Conservation (phyloP, 2,888 invertebrate species). For the Trilocha varians region DNA sequence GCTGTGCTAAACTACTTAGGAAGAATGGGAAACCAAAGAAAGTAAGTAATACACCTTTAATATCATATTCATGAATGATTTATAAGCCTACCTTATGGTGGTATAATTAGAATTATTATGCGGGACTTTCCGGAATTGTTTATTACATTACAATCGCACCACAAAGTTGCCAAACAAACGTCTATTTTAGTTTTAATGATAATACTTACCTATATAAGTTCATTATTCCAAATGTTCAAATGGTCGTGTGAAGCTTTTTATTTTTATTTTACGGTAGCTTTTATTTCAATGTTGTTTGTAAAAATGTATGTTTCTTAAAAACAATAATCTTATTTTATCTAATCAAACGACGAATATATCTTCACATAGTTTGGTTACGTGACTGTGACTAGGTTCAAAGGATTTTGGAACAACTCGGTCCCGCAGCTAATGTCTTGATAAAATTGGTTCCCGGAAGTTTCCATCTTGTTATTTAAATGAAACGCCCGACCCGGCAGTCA, state of each 20-base stretch:
- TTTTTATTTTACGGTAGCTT: too few relatives aligned
- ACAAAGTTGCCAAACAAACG: too few relatives aligned
- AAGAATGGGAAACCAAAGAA: constrained; percentile 88
- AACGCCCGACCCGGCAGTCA: constrained; percentile 22
- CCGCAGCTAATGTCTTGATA: neutral
- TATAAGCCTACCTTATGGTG: neutral
- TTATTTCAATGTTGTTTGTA: too few relatives aligned
- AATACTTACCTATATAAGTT: too few relatives aligned
- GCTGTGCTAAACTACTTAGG: constrained; percentile 85
- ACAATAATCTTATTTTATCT: too few relatives aligned
- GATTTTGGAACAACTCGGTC: neutral
- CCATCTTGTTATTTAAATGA: constrained; percentile 34
- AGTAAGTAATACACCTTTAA: constrained; percentile 58
- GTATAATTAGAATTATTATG: constrained; percentile 1
- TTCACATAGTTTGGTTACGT: neutral
- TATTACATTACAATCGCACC: too few relatives aligned
- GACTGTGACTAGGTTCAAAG: neutral
- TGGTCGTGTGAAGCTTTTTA: too few relatives aligned
- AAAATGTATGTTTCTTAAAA: too few relatives aligned
- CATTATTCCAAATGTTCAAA: too few relatives aligned
- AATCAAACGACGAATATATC: too few relatives aligned
- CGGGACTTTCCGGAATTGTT: neutral
- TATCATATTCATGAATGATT: neutral
- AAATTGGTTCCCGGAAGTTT: constrained; percentile 18
- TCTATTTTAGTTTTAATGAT: too few relatives aligned